phyloP scores from a whole-genome alignment of 1,140 invertebrate species.

The Drosophila burlai region DNA sequence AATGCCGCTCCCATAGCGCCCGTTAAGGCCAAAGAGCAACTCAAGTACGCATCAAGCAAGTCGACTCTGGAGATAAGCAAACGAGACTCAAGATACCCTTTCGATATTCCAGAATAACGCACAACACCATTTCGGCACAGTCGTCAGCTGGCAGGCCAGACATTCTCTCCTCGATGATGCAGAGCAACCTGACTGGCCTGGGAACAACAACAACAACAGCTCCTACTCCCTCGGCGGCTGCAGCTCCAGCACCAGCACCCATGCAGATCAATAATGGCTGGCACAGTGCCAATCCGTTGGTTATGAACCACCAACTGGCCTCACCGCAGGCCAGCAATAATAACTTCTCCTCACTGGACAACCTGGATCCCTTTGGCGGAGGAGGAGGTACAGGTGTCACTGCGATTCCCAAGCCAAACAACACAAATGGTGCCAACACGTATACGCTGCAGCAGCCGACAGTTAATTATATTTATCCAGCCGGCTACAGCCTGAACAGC shows the following conservation, averaged over 20 bases:
- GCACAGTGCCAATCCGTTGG: conserved; percentile 80
- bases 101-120: conserved; percentile 72
- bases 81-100: conserved; percentile 37
- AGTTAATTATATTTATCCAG: conserved; percentile 80
- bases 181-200: conserved; percentile 66
- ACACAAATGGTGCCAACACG: conserved; percentile 66
- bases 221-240: conserved; percentile 3
- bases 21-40: conserved; percentile 57
- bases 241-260: not conserved
- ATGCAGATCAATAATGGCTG: conserved; percentile 54
- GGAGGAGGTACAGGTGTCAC: conserved; percentile 1
- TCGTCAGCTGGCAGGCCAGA: conserved; percentile 53
- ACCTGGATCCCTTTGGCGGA: conserved; percentile 71
- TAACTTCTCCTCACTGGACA: conserved; percentile 74
- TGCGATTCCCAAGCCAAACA: conserved; percentile 39
- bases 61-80: not conserved
- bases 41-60: conserved; percentile 52
- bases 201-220: conserved; percentile 12
- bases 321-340: conserved; percentile 73
- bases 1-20: conserved; percentile 35
- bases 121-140: conserved; percentile 43
- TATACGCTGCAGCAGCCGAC: conserved; percentile 73
- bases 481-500: conserved; percentile 58
- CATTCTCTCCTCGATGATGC: conserved; percentile 75
- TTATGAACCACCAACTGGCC: conserved; percentile 78